Conservation (phyloP, 2,888 invertebrate species). For the Scaptomyza polygonia region DNA sequence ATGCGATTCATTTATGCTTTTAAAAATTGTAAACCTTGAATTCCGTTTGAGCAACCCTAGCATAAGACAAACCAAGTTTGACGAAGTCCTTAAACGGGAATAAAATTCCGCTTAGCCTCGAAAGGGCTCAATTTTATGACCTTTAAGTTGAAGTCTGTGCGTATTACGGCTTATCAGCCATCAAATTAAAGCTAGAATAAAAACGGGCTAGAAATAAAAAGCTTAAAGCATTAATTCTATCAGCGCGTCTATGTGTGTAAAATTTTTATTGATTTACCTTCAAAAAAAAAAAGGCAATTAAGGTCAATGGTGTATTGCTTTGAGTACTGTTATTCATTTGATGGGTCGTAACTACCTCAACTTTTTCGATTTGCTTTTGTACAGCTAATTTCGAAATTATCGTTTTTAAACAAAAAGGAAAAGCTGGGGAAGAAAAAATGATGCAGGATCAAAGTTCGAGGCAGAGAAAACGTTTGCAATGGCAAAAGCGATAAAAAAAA, state of each 20-base stretch:
- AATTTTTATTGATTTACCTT: slow-evolving; percentile 60
- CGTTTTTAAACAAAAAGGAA: too few species aligned
- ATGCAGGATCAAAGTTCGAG: neutral
- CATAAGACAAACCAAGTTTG: slow-evolving; percentile 53
- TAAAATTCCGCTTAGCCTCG: slow-evolving; percentile 2
- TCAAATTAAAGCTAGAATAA: slow-evolving; percentile 48
- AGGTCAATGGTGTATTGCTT: slow-evolving; percentile 52
- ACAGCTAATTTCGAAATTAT: slow-evolving; percentile 52
- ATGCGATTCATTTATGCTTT: too few species aligned
- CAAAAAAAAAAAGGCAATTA: slow-evolving; percentile 42
- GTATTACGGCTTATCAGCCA: slow-evolving; percentile 47
- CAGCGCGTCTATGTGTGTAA: slow-evolving; percentile 29
- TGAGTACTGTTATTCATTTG: slow-evolving; percentile 30
- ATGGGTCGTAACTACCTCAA: slow-evolving; percentile 62
- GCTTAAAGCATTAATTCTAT: slow-evolving; percentile 28
- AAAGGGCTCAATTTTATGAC: slow-evolving; percentile 57
- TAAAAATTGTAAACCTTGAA: too few species aligned
- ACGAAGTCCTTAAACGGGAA: slow-evolving; percentile 35
- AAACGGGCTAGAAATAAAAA: slow-evolving; percentile 2
- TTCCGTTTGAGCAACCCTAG: slow-evolving; percentile 44
- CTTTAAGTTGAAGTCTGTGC: slow-evolving; percentile 65
- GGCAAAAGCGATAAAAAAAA: slow-evolving; percentile 63
- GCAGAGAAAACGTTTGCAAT: slow-evolving; percentile 26
- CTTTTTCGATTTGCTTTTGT: slow-evolving; percentile 71
- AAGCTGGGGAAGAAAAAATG: neutral